These are phyloP conservation scores for Sylvia atricapilla DNA, from an alignment of 2,113 vertebrate genomes.

Conservation along the genomic window DNA sequence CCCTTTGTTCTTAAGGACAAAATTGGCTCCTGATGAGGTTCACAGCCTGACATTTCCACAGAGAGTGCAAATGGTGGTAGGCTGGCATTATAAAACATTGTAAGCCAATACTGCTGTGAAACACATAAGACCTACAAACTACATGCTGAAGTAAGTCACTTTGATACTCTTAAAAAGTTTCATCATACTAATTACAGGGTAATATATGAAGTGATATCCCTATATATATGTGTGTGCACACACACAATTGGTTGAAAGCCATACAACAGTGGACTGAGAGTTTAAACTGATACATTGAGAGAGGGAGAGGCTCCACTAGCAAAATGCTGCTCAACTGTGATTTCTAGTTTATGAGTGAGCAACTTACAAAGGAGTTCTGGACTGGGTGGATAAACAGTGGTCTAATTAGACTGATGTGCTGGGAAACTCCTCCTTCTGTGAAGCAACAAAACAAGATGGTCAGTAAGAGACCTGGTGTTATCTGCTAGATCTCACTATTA, in stretches of 20 bases:
- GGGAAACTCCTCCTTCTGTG: conserved; percentile 59
- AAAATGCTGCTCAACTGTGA: background rate
- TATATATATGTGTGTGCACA: too few relatives aligned
- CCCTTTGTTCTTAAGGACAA: background rate
- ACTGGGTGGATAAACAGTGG: background rate
- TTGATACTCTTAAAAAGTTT: background rate
- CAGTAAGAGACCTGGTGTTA: background rate
- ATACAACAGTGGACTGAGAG: rapidly evolving
- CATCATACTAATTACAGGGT: background rate
- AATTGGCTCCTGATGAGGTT: background rate
- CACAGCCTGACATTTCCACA: background rate
- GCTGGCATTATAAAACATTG: background rate
- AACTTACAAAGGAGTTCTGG: conserved; percentile 53
- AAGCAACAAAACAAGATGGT: conserved; percentile 15
- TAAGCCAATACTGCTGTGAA: background rate
- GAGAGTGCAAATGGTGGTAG: background rate
- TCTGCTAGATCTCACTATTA: background rate
- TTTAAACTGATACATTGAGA: background rate
- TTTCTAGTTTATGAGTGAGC: background rate
- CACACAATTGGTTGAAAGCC: background rate
- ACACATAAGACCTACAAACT: background rate
- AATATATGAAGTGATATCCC: background rate
- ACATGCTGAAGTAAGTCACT: background rate
- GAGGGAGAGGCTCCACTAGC: background rate
- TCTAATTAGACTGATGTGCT: background rate